These are phyloP conservation scores for Knipowitschia caucasica DNA, from an alignment of 2,797 vertebrate genomes.

Conservation along the genomic window DNA sequence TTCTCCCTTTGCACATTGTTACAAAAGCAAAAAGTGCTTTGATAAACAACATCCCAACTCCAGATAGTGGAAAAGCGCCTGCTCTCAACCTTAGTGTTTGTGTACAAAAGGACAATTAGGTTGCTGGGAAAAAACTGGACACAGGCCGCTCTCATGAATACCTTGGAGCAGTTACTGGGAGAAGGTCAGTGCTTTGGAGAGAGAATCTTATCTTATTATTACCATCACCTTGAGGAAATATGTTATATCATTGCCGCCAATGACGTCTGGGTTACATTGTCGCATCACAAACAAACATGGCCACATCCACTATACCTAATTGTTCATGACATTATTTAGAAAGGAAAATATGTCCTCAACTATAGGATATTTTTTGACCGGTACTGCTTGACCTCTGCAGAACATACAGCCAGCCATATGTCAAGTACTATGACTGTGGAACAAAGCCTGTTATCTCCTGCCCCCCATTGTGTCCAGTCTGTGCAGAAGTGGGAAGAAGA, in stretches of 20 bases:
- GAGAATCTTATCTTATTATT: constrained; percentile 5
- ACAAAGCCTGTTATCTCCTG: constrained; percentile 1
- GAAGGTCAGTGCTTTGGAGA: constrained; percentile 3
- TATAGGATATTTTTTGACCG: neutral
- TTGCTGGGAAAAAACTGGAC: neutral
- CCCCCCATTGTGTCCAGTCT: neutral
- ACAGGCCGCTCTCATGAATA: constrained; percentile 1
- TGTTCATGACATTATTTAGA: neutral
- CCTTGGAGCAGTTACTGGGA: neutral
- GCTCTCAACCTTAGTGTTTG: neutral
- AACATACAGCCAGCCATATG: neutral
- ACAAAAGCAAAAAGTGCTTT: neutral
- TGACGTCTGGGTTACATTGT: constrained; percentile 3
- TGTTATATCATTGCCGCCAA: neutral
- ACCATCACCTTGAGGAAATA: constrained; percentile 2
- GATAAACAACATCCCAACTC: neutral
- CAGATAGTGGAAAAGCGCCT: neutral
- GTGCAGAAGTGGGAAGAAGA: neutral
- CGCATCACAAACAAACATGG: neutral
- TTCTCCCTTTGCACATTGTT: neutral
- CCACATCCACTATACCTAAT: neutral
- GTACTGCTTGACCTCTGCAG: neutral
- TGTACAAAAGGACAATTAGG: constrained; percentile 5
- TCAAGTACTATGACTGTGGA: neutral
- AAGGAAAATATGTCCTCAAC: neutral